Evolutionary conservation across 2,888 invertebrate species (phyloP), one percentile per base, ranked within the genome.

Genomic region (Nowickia ferox): DNA sequence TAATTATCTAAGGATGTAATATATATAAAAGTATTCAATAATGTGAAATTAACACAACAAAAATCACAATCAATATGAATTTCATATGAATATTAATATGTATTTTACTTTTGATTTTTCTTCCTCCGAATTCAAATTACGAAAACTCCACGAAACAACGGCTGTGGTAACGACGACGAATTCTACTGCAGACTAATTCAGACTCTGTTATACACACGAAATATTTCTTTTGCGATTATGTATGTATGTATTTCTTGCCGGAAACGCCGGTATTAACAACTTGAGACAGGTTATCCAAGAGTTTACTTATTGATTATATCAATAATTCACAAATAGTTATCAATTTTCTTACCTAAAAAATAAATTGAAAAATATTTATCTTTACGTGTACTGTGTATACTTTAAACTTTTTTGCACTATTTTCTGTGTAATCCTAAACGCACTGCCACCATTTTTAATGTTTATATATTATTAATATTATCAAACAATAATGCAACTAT

Each of bases 161-260:
- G 69, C 59, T 59, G 55, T 53, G 69, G 46, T 69, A 57, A 77
- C 61, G 63, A 74, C 63, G 40, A 72, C 69, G 63, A 75, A 46
- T 9, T 46, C 76, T 22, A 76, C 69, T 53, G 71, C 76, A 61
- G 42, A 57, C 63, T 17, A 46, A 44, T 78, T 44, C 19, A 38
- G 42, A 78, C 76, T 81, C 48, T 86, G 82, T 71, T 86, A 86
- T 82, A 86, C 85, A 86, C 82, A 82, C 72, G 30, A 85, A 78
- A 77, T 51, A 48, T 74, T 42, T 65, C 46, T 75, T 40, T 44
- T 17, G 51, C 17, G 53, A 42, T 59, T 55, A 30, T 30, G 30
- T 30, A 30, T 30, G 30, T 38, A 38, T 8, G 51, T 72, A 44
- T 11, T 84, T 57, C 40, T 61, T 69, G 72, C 53, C 55, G 59